A percentile compares a stretch with the other conserved stretches of the same genome.
Evolutionary conservation across 1,140 invertebrate species (phyloP).

Genomic region (Megalonaias nervosa): DNA sequence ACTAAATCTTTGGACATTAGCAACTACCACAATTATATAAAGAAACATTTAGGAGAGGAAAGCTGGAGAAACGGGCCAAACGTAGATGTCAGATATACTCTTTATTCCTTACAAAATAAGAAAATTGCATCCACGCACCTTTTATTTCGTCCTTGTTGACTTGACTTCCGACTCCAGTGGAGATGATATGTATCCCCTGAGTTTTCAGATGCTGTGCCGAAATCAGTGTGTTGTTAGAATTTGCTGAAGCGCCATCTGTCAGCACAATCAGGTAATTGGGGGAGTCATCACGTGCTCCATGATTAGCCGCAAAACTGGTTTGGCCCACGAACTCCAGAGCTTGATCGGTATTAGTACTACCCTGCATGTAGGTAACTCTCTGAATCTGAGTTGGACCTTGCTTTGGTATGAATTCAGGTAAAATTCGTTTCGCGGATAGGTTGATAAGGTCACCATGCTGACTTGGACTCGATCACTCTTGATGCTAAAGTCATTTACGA

Average conservation of each 20-base stretch:
- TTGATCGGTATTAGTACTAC: slow-evolving; percentile 45
- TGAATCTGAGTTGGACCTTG: slow-evolving; percentile 42
- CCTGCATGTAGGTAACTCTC: slow-evolving; percentile 34
- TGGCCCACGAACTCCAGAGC: slow-evolving; percentile 43
- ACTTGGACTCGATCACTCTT: slow-evolving; percentile 49
- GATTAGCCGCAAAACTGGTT: slow-evolving; percentile 21
- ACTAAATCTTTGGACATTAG: too few species aligned
- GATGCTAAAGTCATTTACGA: slow-evolving; percentile 39
- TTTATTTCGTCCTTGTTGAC: slow-evolving; percentile 43
- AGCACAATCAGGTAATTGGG: slow-evolving; percentile 43
- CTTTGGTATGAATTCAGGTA: slow-evolving; percentile 44
- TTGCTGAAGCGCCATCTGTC: slow-evolving; percentile 46
- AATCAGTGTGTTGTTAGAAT: slow-evolving; percentile 18
- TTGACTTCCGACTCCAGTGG: slow-evolving; percentile 41
- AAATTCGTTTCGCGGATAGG: slow-evolving; percentile 39
- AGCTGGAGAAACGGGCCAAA: too few species aligned
- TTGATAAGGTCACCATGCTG: slow-evolving; percentile 47
- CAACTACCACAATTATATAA: too few species aligned
- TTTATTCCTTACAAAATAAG: too few species aligned
- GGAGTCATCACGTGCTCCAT: slow-evolving; percentile 38
- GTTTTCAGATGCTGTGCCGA: slow-evolving; percentile 37
- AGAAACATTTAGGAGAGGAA: too few species aligned
- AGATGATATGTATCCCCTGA: slow-evolving; percentile 26
- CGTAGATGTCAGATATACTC: too few species aligned
- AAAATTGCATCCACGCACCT: not conserved